A percentile compares a stretch with the other conserved stretches of the same genome.
Conservation (phyloP, 2,888 invertebrate genomes). For the Parnassius smintheus region DNA sequence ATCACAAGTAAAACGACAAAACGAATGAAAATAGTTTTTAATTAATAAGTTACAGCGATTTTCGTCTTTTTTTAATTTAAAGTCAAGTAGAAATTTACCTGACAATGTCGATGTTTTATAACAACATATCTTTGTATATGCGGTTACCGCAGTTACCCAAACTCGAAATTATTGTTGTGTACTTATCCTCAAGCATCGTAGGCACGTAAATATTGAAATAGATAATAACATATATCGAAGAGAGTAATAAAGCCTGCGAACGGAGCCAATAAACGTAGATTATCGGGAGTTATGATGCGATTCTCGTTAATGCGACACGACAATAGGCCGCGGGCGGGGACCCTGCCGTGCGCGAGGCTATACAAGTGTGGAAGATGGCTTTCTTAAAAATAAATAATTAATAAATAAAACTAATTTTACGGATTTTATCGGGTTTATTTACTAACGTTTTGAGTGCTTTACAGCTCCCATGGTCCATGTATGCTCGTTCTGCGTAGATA, state of each 20-base stretch:
- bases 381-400: not conserved
- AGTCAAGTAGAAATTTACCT: too few relatives aligned
- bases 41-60: too few relatives aligned
- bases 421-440: too few relatives aligned
- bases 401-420: too few relatives aligned
- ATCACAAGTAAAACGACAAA: too few relatives aligned
- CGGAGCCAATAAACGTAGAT: slow-evolving; percentile 79
- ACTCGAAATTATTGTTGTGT: slow-evolving; percentile 29
- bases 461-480: too few relatives aligned
- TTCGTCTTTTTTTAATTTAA: too few relatives aligned
- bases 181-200: slow-evolving; percentile 21
- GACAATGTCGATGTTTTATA: too few relatives aligned
- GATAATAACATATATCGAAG: slow-evolving; percentile 30
- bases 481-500: too few relatives aligned
- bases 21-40: too few relatives aligned
- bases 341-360: slow-evolving; percentile 32
- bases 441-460: too few relatives aligned
- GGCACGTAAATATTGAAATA: slow-evolving; percentile 26
- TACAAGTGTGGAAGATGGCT: slow-evolving; percentile 35
- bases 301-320: slow-evolving; percentile 75
- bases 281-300: slow-evolving; percentile 80
- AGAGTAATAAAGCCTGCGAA: slow-evolving; percentile 56
- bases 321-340: slow-evolving; percentile 65
- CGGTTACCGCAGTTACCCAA: slow-evolving; percentile 30
- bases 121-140: too few relatives aligned